Evolutionary conservation across 64 coral and sea anemone genomes (phyloP).

Genomic region (Trachythela sp.): DNA sequence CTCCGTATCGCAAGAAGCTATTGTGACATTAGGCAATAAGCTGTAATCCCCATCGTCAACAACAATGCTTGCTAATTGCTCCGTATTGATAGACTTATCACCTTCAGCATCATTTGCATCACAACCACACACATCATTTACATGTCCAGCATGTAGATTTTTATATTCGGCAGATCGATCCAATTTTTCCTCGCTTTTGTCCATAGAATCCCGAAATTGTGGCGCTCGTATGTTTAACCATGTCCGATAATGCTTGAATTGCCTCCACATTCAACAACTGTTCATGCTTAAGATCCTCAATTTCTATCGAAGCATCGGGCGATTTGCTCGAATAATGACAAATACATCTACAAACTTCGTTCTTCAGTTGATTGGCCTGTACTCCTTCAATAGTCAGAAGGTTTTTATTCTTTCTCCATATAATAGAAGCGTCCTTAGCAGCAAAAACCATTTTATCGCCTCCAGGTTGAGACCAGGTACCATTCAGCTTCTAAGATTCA

Average conservation of each 20-base stretch:
- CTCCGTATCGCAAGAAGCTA: too few relatives aligned
- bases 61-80: neutral
- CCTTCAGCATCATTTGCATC: neutral
- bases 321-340: neutral
- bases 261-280: neutral
- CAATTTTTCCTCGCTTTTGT: neutral
- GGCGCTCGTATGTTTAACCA: neutral
- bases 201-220: neutral
- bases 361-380: neutral
- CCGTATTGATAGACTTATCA: neutral
- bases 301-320: neutral
- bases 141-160: neutral
- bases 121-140: neutral
- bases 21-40: too few relatives aligned
- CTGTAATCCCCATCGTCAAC: neutral
- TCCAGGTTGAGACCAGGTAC: neutral
- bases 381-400: neutral
- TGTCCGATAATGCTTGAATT: neutral
- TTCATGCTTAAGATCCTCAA: neutral
- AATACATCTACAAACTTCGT: neutral
- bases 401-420: conserved; percentile 10
- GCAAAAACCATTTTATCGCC: conserved; percentile 2
- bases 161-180: neutral
- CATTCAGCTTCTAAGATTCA: neutral
- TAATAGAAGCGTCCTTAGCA: neutral